Evolutionary conservation across 2,888 invertebrate genomes (phyloP).

Genomic region (Anodontia alba): DNA sequence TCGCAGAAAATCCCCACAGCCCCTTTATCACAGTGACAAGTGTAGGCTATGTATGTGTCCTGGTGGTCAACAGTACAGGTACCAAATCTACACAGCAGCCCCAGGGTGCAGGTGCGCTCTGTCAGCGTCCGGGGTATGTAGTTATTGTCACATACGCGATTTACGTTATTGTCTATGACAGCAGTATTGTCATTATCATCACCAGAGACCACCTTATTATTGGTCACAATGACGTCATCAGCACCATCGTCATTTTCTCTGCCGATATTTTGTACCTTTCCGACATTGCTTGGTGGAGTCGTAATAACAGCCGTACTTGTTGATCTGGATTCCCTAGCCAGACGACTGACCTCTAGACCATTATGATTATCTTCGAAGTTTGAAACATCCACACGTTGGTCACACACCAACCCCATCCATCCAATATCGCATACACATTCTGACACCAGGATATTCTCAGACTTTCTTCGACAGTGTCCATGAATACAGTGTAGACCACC

Average conservation of each 20-base stretch:
- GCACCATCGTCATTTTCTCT: neutral
- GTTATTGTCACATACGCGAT: neutral
- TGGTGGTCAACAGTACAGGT: slow-evolving; percentile 34
- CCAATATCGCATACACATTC: slow-evolving; percentile 6
- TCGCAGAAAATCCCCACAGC: slow-evolving; percentile 48
- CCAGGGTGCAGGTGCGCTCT: slow-evolving; percentile 26
- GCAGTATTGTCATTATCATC: neutral
- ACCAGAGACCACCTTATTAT: neutral
- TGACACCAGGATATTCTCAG: neutral
- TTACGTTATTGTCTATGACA: neutral
- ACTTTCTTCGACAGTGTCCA: neutral
- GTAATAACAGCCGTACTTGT: neutral
- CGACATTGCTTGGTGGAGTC: neutral
- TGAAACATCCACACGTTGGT: neutral
- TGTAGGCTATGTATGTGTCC: slow-evolving; percentile 34
- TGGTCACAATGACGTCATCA: neutral
- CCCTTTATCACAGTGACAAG: slow-evolving; percentile 46
- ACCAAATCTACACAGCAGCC: slow-evolving; percentile 39
- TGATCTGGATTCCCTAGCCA: neutral
- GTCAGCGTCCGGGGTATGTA: slow-evolving; percentile 28
- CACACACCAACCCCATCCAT: slow-evolving; percentile 1
- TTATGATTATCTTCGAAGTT: neutral
- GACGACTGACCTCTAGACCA: no score
- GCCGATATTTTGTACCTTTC: no score
- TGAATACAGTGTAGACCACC: neutral